These are phyloP conservation scores for Pimpla rufipes DNA, from an alignment of 2,888 invertebrate genomes.

Conservation along the genomic window DNA sequence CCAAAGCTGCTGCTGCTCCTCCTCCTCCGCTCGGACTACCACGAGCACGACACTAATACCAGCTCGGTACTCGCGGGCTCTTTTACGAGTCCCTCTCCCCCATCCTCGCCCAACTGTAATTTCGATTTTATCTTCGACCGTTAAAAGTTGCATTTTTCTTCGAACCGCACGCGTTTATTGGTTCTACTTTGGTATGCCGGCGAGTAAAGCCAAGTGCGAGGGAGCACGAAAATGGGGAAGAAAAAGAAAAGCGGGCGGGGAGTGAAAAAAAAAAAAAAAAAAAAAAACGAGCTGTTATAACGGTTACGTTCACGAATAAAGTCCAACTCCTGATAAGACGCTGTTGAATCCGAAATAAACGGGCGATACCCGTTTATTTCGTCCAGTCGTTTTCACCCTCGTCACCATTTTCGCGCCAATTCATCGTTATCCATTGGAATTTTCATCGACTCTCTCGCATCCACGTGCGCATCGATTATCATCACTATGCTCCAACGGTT, in stretches of 20 bases:
- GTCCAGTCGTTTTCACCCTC: slow-evolving; percentile 35
- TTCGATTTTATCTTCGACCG: slow-evolving; percentile 65
- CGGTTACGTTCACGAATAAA: no score
- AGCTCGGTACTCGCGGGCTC: slow-evolving; percentile 11
- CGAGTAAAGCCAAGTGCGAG: slow-evolving; percentile 14
- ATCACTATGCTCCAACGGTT: background rate
- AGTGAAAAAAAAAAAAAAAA: slow-evolving; percentile 54
- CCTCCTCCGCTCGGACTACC: no score
- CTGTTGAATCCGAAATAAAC: no score
- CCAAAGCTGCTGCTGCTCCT: slow-evolving; percentile 22
- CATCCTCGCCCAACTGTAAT: slow-evolving; percentile 54
- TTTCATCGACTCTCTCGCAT: background rate
- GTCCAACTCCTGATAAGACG: no score
- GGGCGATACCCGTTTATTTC: no score
- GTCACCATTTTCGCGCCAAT: slow-evolving; percentile 23
- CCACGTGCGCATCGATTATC: background rate
- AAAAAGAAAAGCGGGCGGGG: slow-evolving; percentile 66
- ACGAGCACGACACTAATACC: slow-evolving; percentile 19
- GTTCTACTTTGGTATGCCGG: background rate
- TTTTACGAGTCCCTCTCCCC: slow-evolving; percentile 37
- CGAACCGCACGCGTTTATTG: slow-evolving; percentile 49
- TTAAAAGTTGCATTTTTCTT: slow-evolving; percentile 64
- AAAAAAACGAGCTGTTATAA: no score
- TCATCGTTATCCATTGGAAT: slow-evolving; percentile 5
- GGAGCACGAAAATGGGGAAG: slow-evolving; percentile 19